A percentile compares a stretch with the other conserved stretches of the same genome.
Conservation (phyloP, 2,113 vertebrate species). For the Sapajus apella region DNA sequence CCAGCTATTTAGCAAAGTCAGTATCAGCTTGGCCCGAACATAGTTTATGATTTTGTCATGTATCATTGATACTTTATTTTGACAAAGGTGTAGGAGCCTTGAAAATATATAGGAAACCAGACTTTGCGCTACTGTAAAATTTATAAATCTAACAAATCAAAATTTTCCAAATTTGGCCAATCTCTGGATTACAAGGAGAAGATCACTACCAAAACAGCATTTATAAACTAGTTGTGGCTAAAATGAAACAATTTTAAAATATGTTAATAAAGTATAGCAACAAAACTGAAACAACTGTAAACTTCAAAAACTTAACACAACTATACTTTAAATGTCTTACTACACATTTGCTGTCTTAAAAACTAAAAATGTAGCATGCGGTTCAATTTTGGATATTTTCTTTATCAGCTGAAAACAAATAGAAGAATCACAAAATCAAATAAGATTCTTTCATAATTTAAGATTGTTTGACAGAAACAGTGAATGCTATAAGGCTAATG, state of each 20-base stretch:
- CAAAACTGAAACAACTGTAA: background rate
- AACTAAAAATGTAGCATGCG: background rate
- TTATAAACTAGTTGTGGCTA: background rate
- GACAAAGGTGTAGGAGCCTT: background rate
- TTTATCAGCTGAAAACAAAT: background rate
- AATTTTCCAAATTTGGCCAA: background rate
- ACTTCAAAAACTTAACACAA: background rate
- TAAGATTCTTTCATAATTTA: constrained; percentile 32
- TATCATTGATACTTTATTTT: background rate
- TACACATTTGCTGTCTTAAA: background rate
- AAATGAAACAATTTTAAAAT: background rate
- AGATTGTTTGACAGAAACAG: background rate
- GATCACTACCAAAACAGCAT: background rate
- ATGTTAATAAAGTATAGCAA: background rate
- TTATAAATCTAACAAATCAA: constrained; percentile 10
- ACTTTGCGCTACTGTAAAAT: background rate
- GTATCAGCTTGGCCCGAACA: background rate
- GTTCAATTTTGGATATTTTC: background rate
- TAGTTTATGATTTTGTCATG: background rate
- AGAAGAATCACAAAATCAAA: constrained; percentile 10
- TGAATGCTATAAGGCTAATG: background rate
- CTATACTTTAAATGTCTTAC: background rate
- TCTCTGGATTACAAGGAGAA: constrained; percentile 29
- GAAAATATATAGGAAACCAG: background rate
- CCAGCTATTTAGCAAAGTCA: background rate